Conservation (phyloP, 2,113 vertebrate genomes). For the Nothobranchius furzeri region DNA sequence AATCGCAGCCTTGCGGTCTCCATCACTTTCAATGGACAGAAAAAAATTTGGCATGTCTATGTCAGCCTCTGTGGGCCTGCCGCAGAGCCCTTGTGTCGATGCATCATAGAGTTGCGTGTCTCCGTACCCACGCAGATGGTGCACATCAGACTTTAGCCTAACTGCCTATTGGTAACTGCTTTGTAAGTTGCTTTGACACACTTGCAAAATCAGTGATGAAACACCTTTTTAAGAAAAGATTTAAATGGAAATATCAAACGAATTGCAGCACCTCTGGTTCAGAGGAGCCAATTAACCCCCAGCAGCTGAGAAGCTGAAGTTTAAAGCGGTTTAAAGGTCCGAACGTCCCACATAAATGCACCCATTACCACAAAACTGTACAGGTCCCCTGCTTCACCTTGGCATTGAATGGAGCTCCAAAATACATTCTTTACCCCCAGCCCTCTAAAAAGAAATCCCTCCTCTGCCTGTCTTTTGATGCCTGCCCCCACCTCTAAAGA, state of each 20-base stretch:
- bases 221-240: not conserved
- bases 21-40: too few relatives aligned
- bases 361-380: constrained; percentile 50
- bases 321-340: constrained; percentile 36
- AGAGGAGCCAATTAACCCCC: constrained; percentile 27
- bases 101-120: too few relatives aligned
- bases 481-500: constrained; percentile 77
- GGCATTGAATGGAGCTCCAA: constrained; percentile 64
- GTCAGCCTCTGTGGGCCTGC: too few relatives aligned
- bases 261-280: constrained; percentile 12
- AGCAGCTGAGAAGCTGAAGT: constrained; percentile 22
- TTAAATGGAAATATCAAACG: constrained; percentile 5
- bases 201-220: not conserved
- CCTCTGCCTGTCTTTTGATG: constrained; percentile 77
- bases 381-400: constrained; percentile 43
- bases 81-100: too few relatives aligned
- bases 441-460: constrained; percentile 75
- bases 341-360: constrained; percentile 54
- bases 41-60: too few relatives aligned
- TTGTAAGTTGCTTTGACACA: not conserved
- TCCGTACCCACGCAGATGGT: too few relatives aligned
- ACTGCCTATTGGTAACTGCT: too few relatives aligned
- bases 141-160: too few relatives aligned
- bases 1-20: too few relatives aligned
- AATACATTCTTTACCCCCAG: constrained; percentile 77